Evolutionary conservation across 2,888 invertebrate genomes (phyloP).

Genomic region (Aquatica leii): DNA sequence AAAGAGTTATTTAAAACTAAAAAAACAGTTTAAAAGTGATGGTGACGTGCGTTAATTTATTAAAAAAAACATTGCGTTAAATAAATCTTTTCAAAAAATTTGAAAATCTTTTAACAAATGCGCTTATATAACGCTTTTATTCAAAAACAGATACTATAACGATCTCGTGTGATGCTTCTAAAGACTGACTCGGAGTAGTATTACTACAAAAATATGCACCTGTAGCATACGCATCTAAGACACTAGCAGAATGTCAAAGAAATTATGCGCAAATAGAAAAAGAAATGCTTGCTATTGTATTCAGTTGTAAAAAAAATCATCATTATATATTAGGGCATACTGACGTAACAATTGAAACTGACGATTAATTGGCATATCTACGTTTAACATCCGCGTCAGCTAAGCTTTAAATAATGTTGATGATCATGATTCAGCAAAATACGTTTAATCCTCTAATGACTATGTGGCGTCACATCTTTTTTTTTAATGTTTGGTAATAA

Average conservation of each 20-base stretch:
- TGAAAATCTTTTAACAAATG: background rate
- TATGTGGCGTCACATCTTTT: too few relatives aligned
- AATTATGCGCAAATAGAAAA: background rate
- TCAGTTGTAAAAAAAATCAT: background rate
- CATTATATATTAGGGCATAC: background rate
- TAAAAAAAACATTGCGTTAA: background rate
- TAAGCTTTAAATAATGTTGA: background rate
- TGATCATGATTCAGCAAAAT: background rate
- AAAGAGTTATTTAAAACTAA: too few relatives aligned
- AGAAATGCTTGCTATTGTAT: background rate
- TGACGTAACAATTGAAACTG: too few relatives aligned
- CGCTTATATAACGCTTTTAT: background rate
- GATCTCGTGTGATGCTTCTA: background rate
- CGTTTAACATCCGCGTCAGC: background rate
- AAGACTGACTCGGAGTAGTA: background rate
- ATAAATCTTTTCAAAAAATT: background rate
- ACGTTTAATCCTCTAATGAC: too few relatives aligned
- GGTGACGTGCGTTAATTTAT: background rate
- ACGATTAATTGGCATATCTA: too few relatives aligned
- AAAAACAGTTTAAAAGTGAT: too few relatives aligned
- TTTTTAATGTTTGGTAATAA: too few relatives aligned
- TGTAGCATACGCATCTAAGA: background rate
- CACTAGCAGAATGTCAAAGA: background rate
- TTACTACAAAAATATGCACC: background rate
- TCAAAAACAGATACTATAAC: background rate